Base-by-base conservation (phyloP, 2,797 vertebrate genomes). In the Geotrypetes seraphini region DNA sequence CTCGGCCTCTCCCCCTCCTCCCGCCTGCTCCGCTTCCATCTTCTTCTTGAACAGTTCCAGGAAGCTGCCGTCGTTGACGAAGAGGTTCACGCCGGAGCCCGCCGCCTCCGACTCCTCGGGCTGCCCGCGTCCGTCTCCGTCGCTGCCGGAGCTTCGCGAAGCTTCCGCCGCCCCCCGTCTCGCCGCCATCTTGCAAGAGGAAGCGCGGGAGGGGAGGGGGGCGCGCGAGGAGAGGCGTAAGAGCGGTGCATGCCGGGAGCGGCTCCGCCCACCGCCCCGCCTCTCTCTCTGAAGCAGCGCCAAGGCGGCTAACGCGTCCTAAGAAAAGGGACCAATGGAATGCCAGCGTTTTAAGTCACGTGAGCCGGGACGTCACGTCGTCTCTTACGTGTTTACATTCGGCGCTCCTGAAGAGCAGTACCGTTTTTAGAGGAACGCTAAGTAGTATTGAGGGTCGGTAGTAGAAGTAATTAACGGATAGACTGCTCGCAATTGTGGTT, bases 1-100 rank as follows among this genome's bases (percentile, higher is more conserved):
- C 69, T 81, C 45, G 49, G 61, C n/a, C n/a, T n/a, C n/a, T n/a
- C n/a, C n/a, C n/a, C n/a, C n/a, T n/a, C n/a, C n/a, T 23, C 16
- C 33, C n/a, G 18, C 10, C 57, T 47, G 70, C 63, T 81, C 75
- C 44, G 80, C 87, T 57, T 92, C 89, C 91, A 69, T 96, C 68
- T 91, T 91, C 69, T 91, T 91, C 79, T 96, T 97, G 77, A 97
- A 96, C 42, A 97, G 82, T 78, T 92, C 92, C 82, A 97, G 78
- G 74, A 97, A 97, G 78, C 91, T 95, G 50, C 92, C 92, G 41
- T 97, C 92, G 70, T 97, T 97, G 9, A 92, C 92, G 70, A 95
- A 96, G 11, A 58, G 78, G 65, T 97, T 97, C 12, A 83, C 81
- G 15, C 78, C 63, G 3, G 66, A 51, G 10, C 71, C 57, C 32